phyloP scores from a whole-genome alignment of 2,113 vertebrate genomes.

The Antennarius striatus region DNA sequence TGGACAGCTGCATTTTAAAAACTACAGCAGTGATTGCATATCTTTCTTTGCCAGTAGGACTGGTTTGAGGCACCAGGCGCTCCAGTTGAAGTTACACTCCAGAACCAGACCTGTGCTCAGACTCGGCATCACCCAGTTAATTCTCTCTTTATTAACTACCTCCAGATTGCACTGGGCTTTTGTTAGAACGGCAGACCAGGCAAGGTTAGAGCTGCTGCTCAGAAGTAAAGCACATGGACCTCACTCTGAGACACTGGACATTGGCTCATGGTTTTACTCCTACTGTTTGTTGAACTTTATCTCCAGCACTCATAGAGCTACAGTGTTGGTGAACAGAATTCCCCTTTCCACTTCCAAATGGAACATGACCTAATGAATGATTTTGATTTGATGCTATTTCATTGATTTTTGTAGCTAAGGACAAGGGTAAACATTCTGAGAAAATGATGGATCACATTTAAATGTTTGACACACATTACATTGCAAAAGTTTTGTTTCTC shows the following conservation, averaged over 20 bases:
- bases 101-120: not conserved
- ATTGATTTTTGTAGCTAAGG: too few relatives aligned
- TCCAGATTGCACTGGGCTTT: slow-evolving; percentile 20
- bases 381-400: too few relatives aligned
- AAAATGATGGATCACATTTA: not conserved
- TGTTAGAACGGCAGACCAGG: not conserved
- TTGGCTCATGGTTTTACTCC: too few relatives aligned
- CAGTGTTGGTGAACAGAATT: too few relatives aligned
- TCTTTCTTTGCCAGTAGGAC: slow-evolving; percentile 35
- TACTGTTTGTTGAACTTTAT: too few relatives aligned
- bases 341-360: too few relatives aligned
- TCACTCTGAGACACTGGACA: too few relatives aligned
- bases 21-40: slow-evolving; percentile 32
- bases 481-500: too few relatives aligned
- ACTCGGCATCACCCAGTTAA: slow-evolving; percentile 20
- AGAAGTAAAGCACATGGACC: not conserved
- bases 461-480: not conserved
- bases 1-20: slow-evolving; percentile 57
- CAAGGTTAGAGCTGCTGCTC: not conserved
- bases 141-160: slow-evolving; percentile 1
- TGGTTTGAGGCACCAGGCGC: not conserved
- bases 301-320: too few relatives aligned
- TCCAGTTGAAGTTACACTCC: slow-evolving; percentile 22
- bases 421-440: too few relatives aligned
- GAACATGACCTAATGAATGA: too few relatives aligned